Evolutionary conservation across 2,113 vertebrate species (phyloP).

Genomic region (Pomatostomus ruficeps): DNA sequence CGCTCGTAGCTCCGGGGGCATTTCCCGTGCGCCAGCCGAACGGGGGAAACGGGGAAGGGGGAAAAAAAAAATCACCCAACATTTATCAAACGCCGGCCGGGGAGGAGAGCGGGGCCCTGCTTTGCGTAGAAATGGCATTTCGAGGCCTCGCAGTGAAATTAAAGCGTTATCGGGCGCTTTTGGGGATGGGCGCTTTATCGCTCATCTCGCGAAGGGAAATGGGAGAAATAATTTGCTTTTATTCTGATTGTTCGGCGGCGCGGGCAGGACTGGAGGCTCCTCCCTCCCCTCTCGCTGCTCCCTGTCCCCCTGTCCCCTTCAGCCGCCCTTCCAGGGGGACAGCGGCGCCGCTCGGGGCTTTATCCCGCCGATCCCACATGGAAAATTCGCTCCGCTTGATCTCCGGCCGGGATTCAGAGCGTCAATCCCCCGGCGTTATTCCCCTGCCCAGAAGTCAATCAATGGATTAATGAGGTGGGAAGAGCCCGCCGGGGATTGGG

Average conservation of each 20-base stretch:
- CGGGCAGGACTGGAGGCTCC: neutral
- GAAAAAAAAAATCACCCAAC: conserved; percentile 59
- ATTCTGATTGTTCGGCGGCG: neutral
- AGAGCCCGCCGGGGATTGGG: conserved; percentile 34
- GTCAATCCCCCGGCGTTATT: neutral
- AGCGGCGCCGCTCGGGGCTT: neutral
- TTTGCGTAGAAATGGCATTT: conserved; percentile 87
- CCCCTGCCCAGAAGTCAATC: conserved; percentile 54
- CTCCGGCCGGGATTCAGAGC: neutral
- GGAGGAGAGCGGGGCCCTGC: conserved; percentile 74
- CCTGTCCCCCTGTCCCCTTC: neutral
- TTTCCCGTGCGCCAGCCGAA: conserved; percentile 52
- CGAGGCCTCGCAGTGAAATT: conserved; percentile 81
- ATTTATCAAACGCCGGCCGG: conserved; percentile 81
- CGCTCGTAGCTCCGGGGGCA: conserved; percentile 82
- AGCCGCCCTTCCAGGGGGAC: neutral
- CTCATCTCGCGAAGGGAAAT: conserved; percentile 79
- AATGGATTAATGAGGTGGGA: conserved; percentile 14
- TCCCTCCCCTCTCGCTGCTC: neutral
- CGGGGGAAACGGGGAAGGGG: neutral
- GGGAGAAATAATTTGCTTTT: conserved; percentile 73
- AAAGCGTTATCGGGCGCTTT: conserved; percentile 87
- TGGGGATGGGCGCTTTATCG: conserved; percentile 89
- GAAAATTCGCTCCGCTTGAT: neutral
- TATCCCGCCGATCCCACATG: accelerated